Base-by-base conservation (phyloP, 2,888 invertebrate species). In the Drepana falcataria region DNA sequence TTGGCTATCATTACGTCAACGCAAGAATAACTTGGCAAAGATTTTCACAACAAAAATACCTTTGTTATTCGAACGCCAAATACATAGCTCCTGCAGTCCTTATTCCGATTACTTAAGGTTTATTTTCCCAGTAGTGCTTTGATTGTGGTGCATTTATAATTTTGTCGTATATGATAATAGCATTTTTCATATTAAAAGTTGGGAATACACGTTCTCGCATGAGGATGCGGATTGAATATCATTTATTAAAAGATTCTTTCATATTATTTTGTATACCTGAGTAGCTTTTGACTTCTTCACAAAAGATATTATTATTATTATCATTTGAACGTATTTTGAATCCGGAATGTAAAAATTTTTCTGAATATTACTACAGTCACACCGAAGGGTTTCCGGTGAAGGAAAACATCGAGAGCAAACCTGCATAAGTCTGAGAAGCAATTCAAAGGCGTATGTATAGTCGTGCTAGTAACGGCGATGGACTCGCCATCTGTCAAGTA, bases 141-240 rank as follows among this genome's bases (percentile, higher is more conserved):
- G 34, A 34, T n/a, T 52, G 52, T 55, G 57, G 55, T 51, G 48
- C 7, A 52, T 49, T 40, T 44, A 33, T 35, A 48, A 51, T 35
- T 60, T 71, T 68, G 72, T 70, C 63, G 64, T 63, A 72, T 80
- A 86, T 83, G 82, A 87, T 89, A 89, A 89, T 89, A 80, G 81
- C 83, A 88, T 89, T 89, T 89, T 89, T 89, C 89, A 85, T 84
- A 89, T 89, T 89, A 89, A 89, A 88, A 89, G 77, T 88, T 88
- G 67, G 68, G 64, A 72, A 69, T 70, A 65, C 66, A 67, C 21
- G 21, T 64, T 73, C 79, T 66, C 75, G 51, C 56, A 57, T 37
- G 65, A 53, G 63, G 61, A 60, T 64, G 63, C 66, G 67, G 61
- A 67, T 68, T 68, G 64, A 56, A 66, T 65, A 67, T 71, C 66